Conservation (phyloP, 2,113 vertebrate species). For the Eulacestoma nigropectus region DNA sequence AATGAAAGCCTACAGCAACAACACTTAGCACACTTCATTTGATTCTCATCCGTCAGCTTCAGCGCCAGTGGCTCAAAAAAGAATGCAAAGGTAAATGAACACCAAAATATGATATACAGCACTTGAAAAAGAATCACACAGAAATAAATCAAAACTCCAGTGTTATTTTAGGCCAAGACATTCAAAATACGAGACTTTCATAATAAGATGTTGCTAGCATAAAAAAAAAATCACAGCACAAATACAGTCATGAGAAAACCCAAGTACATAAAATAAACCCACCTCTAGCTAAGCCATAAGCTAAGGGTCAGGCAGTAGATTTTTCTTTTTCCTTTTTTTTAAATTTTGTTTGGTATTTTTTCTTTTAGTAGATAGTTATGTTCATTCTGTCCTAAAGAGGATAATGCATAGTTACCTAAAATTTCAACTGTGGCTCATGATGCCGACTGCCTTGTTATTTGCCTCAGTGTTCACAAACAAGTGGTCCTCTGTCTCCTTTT, state of each 20-base stretch:
- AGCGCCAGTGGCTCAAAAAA: slow-evolving; percentile 73
- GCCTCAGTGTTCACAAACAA: neutral
- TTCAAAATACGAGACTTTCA: slow-evolving; percentile 50
- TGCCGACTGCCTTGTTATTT: neutral
- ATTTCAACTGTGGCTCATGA: neutral
- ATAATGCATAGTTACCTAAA: neutral
- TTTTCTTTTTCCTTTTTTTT: neutral
- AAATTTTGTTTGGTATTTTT: neutral
- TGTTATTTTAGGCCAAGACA: slow-evolving; percentile 48
- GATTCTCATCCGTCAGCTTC: slow-evolving; percentile 84
- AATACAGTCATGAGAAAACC: neutral
- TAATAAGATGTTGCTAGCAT: slow-evolving; percentile 12
- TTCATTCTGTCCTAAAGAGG: neutral
- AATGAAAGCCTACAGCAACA: slow-evolving; percentile 78
- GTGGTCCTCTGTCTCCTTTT: neutral
- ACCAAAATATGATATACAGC: slow-evolving; percentile 74
- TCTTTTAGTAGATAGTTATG: neutral
- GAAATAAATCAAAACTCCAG: slow-evolving; percentile 71
- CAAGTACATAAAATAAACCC: neutral
- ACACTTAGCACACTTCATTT: slow-evolving; percentile 87
- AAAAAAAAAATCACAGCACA: slow-evolving; percentile 18
- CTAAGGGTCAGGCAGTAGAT: neutral
- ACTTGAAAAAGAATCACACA: slow-evolving; percentile 65
- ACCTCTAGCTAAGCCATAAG: neutral
- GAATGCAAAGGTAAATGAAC: slow-evolving; percentile 79